Conservation (phyloP, 2,888 invertebrate genomes). For the Junonia oenone region DNA sequence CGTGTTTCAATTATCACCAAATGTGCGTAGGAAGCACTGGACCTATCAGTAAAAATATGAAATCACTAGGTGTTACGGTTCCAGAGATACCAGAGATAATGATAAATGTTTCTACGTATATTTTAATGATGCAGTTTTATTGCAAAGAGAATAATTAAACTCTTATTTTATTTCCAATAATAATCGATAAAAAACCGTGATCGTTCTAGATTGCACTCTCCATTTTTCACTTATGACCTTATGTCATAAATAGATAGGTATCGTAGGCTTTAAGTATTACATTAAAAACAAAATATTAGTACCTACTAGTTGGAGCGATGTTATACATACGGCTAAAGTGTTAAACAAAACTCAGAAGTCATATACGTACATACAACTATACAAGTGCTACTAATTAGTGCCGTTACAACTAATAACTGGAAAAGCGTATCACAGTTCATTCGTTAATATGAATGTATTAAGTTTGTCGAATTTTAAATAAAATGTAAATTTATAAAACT, state of each 20-base stretch:
- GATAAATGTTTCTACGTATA: not conserved
- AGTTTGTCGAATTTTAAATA: not conserved
- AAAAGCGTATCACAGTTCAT: slow-evolving; percentile 33
- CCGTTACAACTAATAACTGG: slow-evolving; percentile 13
- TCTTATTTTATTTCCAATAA: not conserved
- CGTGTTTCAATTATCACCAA: too few relatives aligned
- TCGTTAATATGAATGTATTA: slow-evolving; percentile 24
- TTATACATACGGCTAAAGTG: not conserved
- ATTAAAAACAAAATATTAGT: not conserved
- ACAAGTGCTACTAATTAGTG: slow-evolving; percentile 5
- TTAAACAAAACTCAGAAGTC: not conserved
- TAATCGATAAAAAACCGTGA: not conserved
- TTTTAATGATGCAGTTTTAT: slow-evolving; percentile 28
- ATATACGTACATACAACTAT: not conserved
- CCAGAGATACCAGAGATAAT: too few relatives aligned
- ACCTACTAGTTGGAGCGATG: not conserved
- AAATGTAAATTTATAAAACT: not conserved
- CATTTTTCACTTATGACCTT: not conserved
- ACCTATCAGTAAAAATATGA: too few relatives aligned
- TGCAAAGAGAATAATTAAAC: slow-evolving; percentile 12
- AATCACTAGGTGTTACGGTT: too few relatives aligned
- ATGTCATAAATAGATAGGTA: not conserved
- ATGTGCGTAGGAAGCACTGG: too few relatives aligned
- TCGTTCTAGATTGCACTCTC: not conserved
- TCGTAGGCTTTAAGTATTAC: not conserved